Conservation (phyloP, 1,140 invertebrate species). For the Bombus huntii region DNA sequence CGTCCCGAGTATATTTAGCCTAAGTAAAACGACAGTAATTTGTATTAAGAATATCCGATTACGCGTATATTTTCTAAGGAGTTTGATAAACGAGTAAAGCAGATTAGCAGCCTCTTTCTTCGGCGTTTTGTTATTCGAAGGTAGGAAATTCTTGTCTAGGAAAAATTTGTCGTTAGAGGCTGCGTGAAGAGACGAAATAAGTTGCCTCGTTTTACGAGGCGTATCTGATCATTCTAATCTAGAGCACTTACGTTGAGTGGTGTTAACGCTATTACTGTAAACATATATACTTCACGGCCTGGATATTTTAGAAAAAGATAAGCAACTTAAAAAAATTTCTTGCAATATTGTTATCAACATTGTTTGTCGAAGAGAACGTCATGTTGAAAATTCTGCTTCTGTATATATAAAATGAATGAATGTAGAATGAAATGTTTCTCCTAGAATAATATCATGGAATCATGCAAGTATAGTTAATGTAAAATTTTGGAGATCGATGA, state of each 20-base stretch:
- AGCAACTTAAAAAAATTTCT: not conserved
- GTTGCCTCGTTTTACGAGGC: not conserved
- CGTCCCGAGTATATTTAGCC: too few relatives aligned
- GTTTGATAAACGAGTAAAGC: not conserved
- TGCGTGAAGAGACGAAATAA: constrained; percentile 15
- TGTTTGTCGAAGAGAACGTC: not conserved
- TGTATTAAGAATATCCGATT: too few relatives aligned
- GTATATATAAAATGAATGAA: too few relatives aligned
- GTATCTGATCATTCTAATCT: constrained; percentile 11
- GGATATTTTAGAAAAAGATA: constrained; percentile 1
- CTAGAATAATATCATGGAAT: too few relatives aligned
- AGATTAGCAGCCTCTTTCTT: too few relatives aligned
- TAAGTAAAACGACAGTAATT: not conserved
- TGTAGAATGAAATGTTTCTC: too few relatives aligned
- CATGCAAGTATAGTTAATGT: too few relatives aligned
- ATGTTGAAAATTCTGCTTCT: too few relatives aligned
- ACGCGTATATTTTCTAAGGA: too few relatives aligned
- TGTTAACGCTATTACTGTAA: not conserved
- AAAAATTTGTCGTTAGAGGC: not conserved
- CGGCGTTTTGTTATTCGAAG: not conserved
- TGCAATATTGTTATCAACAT: not conserved
- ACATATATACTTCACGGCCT: not conserved
- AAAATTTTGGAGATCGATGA: too few relatives aligned
- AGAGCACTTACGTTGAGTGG: not conserved
- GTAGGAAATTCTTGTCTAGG: not conserved